A percentile compares a stretch with the other conserved stretches of the same genome.
phyloP scores from a whole-genome alignment of 2,113 vertebrate species.

The Anas platyrhynchos region DNA sequence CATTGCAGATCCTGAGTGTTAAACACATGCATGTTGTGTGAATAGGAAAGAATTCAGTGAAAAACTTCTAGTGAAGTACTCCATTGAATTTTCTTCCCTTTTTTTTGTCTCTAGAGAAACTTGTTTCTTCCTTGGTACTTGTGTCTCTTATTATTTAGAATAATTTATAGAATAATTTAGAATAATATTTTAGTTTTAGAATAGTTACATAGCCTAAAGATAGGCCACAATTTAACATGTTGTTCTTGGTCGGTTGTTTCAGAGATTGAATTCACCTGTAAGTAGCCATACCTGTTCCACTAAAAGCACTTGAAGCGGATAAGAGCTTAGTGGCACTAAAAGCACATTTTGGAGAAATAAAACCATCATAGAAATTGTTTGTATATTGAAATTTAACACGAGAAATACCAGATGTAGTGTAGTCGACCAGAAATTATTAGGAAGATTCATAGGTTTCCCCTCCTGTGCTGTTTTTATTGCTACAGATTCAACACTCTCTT shows the following conservation, averaged over 20 bases:
- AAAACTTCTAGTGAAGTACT: neutral
- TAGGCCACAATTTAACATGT: neutral
- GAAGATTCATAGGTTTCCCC: neutral
- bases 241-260: neutral
- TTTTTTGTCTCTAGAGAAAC: neutral
- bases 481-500: neutral
- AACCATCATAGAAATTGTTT: neutral
- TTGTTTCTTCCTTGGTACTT: neutral
- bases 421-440: neutral
- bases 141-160: neutral
- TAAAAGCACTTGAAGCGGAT: neutral
- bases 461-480: neutral
- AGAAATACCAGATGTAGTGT: neutral
- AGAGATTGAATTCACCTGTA: neutral
- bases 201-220: neutral
- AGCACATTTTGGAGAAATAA: neutral
- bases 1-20: neutral
- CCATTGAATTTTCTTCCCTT: neutral
- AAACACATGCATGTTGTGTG: accelerated
- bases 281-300: neutral
- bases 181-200: neutral
- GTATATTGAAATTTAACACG: neutral
- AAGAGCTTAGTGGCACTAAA: neutral
- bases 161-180: too few species aligned
- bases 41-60: neutral